A percentile compares a stretch with the other conserved stretches of the same genome.
These are phyloP conservation scores for Hippocampus barbouri DNA, from an alignment of 2,113 vertebrate species.

Conservation along the genomic window DNA sequence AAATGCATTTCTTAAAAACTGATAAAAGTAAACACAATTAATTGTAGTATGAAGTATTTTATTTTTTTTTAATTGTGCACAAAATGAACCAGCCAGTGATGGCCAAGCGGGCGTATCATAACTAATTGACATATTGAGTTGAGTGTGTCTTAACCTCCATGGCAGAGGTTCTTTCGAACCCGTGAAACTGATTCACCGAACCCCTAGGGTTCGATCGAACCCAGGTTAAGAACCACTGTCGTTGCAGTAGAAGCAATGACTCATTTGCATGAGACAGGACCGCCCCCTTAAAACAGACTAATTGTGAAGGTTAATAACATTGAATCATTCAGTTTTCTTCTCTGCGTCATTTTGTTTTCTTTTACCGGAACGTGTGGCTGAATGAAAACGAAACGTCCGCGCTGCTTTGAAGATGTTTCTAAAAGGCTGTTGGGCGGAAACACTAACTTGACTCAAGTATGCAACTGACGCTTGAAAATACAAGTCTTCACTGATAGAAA, in stretches of 20 bases:
- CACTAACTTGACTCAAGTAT: background rate
- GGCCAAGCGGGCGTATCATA: too few species aligned
- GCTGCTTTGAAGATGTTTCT: background rate
- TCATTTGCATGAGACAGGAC: background rate
- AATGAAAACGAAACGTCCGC: background rate
- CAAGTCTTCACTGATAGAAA: background rate
- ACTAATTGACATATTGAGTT: too few species aligned
- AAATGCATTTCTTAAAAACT: too few species aligned
- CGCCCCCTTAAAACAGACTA: background rate
- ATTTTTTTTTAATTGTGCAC: too few species aligned
- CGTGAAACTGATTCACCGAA: too few species aligned
- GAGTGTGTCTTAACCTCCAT: too few species aligned
- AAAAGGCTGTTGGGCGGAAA: background rate
- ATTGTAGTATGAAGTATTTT: too few species aligned
- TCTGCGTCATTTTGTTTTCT: background rate
- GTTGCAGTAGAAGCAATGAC: too few species aligned
- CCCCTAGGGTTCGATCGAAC: too few species aligned
- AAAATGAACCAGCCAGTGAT: too few species aligned
- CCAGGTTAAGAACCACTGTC: background rate
- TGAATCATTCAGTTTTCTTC: background rate
- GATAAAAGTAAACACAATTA: too few species aligned
- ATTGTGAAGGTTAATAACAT: background rate
- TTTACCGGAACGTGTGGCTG: background rate
- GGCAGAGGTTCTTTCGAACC: too few species aligned
- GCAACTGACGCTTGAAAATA: background rate